Conservation (phyloP, 2,888 invertebrate genomes). For the Apantesis nais region DNA sequence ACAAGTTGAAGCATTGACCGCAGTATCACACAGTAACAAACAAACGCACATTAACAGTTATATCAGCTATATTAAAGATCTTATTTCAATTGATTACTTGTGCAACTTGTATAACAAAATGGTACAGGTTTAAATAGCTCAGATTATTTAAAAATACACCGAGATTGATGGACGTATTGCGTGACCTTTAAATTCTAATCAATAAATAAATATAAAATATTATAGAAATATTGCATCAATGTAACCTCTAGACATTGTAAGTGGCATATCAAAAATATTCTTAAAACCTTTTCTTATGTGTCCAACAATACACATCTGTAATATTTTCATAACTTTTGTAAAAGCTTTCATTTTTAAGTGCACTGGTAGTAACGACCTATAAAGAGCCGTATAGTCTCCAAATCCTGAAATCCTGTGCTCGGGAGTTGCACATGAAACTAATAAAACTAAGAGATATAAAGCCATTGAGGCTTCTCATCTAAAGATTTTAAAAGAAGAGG, state of each 20-base stretch:
- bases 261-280: not conserved
- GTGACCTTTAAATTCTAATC: not conserved
- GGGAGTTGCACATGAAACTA: not conserved
- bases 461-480: not conserved
- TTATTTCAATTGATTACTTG: not conserved
- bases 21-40: not conserved
- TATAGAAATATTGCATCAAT: not conserved
- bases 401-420: too few relatives aligned
- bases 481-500: not conserved
- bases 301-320: too few relatives aligned
- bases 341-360: too few relatives aligned
- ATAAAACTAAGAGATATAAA: not conserved
- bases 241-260: not conserved
- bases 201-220: too few relatives aligned
- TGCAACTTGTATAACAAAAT: not conserved
- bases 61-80: not conserved
- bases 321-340: too few relatives aligned
- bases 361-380: too few relatives aligned
- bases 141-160: not conserved
- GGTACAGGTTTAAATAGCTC: not conserved
- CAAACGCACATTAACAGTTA: too few relatives aligned
- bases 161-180: not conserved
- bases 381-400: too few relatives aligned
- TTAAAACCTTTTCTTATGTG: too few relatives aligned
- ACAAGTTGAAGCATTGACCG: not conserved